phyloP scores from a whole-genome alignment of 2,113 vertebrate genomes.

The Aphyosemion australe region DNA sequence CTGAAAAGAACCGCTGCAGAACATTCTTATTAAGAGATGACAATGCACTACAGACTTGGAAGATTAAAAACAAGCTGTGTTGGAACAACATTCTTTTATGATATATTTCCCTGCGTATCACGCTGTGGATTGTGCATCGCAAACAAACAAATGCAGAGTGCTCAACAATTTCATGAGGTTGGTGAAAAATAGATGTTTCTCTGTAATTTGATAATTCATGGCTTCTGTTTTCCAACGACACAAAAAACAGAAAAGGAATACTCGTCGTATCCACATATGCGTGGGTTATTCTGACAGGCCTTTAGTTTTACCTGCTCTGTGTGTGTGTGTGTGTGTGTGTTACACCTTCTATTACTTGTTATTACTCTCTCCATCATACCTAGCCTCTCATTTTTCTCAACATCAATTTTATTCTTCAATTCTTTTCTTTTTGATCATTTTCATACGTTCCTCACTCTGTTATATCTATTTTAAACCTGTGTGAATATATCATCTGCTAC shows the following conservation, averaged over 20 bases:
- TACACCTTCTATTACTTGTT: slow-evolving; percentile 10
- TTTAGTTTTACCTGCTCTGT: background rate
- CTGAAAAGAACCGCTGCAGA: slow-evolving; percentile 4
- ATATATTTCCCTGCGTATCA: slow-evolving; percentile 8
- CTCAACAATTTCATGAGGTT: slow-evolving; percentile 2
- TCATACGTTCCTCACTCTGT: background rate
- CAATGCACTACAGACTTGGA: slow-evolving; percentile 5
- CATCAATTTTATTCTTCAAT: background rate
- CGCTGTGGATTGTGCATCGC: background rate
- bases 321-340: background rate
- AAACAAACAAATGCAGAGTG: slow-evolving; percentile 15
- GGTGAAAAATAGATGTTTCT: slow-evolving; percentile 19
- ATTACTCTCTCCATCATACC: slow-evolving; percentile 4
- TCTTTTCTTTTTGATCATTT: background rate
- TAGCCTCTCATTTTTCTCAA: background rate
- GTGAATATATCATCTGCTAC: background rate
- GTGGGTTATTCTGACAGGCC: background rate
- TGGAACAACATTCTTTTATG: slow-evolving; percentile 3
- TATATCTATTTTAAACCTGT: background rate
- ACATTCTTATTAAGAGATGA: background rate
- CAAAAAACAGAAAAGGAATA: slow-evolving; percentile 18
- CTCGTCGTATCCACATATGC: background rate
- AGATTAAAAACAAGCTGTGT: slow-evolving; percentile 17
- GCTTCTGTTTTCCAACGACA: slow-evolving; percentile 25
- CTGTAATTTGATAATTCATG: slow-evolving; percentile 11